A percentile compares a stretch with the other conserved stretches of the same genome.
These are phyloP conservation scores for Scaptomyza caliginosa DNA, from an alignment of 2,888 invertebrate species.

Conservation along the genomic window DNA sequence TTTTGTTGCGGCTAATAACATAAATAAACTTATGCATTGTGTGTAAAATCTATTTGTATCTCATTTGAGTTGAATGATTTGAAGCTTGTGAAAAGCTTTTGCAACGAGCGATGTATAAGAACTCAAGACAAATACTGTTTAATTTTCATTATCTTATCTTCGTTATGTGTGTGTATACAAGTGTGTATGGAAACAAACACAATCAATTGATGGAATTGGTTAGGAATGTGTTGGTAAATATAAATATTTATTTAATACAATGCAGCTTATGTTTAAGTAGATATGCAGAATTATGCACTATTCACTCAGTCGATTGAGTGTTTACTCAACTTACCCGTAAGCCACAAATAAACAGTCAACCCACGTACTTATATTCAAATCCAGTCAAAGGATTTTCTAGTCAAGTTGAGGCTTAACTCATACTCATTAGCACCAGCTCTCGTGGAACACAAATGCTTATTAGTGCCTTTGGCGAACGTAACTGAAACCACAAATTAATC, in stretches of 20 bases:
- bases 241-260: neutral
- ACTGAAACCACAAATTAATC: slow-evolving; percentile 41
- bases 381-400: slow-evolving; percentile 1
- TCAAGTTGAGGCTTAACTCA: neutral
- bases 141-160: neutral
- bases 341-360: neutral
- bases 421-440: neutral
- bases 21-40: neutral
- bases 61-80: neutral
- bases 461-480: slow-evolving; percentile 6
- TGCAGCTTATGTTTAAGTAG: neutral
- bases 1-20: neutral
- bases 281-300: no score
- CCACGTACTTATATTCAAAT: neutral
- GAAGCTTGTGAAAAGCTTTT: slow-evolving; percentile 3
- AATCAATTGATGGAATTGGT: neutral
- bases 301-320: no score
- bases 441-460: neutral
- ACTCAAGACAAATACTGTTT: neutral
- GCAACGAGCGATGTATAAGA: neutral
- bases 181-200: neutral
- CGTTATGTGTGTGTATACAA: neutral
- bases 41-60: neutral
- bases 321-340: no score
- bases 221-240: neutral